Conservation (phyloP, 2,797 vertebrate species). For the Pagetopsis macropterus region DNA sequence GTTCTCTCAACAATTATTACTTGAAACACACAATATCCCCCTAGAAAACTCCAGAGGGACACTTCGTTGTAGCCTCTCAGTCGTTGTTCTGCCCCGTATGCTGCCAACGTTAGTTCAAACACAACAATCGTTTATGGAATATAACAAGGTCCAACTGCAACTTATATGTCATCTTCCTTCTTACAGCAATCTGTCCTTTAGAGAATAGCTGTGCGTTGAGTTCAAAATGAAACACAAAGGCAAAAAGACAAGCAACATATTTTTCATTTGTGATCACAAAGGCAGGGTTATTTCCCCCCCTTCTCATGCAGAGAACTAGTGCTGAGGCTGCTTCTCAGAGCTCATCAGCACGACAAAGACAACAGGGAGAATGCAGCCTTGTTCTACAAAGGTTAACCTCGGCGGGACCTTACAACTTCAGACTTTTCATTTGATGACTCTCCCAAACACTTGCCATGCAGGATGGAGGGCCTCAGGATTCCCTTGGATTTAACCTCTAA, state of each 20-base stretch:
- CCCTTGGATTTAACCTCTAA: constrained; percentile 77
- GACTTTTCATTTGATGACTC: constrained; percentile 77
- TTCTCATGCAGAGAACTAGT: constrained; percentile 74
- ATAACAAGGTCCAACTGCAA: constrained; percentile 69
- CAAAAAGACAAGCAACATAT: constrained; percentile 69
- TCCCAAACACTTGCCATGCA: constrained; percentile 70
- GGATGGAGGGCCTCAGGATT: constrained; percentile 61
- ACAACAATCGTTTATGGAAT: constrained; percentile 68
- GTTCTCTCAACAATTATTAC: constrained; percentile 77
- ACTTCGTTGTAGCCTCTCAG: constrained; percentile 74
- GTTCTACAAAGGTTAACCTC: constrained; percentile 84
- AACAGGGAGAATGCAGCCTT: constrained; percentile 74
- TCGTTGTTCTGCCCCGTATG: constrained; percentile 59
- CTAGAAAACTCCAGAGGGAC: constrained; percentile 69
- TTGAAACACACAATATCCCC: constrained; percentile 70
- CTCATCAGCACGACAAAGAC: constrained; percentile 83
- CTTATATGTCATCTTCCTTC: constrained; percentile 46
- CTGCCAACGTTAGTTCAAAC: constrained; percentile 69
- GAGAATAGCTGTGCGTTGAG: constrained; percentile 53
- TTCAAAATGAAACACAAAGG: constrained; percentile 60
- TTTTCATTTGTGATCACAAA: constrained; percentile 77
- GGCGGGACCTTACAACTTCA: constrained; percentile 81
- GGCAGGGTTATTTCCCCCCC: constrained; percentile 63
- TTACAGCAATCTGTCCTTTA: constrained; percentile 40
- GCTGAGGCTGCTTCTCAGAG: constrained; percentile 70